Base-by-base conservation (phyloP, 2,113 vertebrate species). In the Plectropomus leopardus region DNA sequence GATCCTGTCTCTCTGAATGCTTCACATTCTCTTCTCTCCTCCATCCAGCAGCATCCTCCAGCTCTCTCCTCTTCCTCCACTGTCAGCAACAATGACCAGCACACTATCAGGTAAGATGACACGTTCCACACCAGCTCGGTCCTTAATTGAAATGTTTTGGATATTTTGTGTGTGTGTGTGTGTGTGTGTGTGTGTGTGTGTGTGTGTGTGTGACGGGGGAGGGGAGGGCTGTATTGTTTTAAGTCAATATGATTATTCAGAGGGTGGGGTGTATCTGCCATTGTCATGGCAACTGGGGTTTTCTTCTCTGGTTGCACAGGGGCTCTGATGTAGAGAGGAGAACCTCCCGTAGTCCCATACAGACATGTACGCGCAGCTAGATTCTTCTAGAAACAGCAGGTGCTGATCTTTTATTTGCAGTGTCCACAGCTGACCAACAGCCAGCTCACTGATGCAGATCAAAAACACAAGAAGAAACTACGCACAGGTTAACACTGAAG, bases 71-170 rank as follows among this genome's bases (percentile, higher is more conserved):
- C 54, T 4, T 47, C 36, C 59, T 70, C 55, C 70, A 57, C 32
- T 61, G 59, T 64, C 65, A 73, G 73, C 85, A 57, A 78, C 71
- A 70, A 93, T 93, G 92, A 72, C 83, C 26, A 91, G 78, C 86
- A 92, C 85, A 40, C 28, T 90, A 47, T 86, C 92, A 92, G 92
- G 90, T 93, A 88, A 74, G 86, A 61, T 21, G n/a, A 7, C 9
- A 19, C 0, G 0, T 32, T 40, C 11, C 17, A 24, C 42, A 44
- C 3, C 40, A 64, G 44, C 17, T 14, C 7, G 3, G 19, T 5
- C 1, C 1, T 57, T 10, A 51, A 24, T 70, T 44, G 4, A 70
- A 47, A 40, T 11, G n/a, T n/a, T n/a, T n/a, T n/a, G n/a, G n/a
- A n/a, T n/a, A n/a, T n/a, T n/a, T n/a, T 8, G 4, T 50, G 36